A percentile compares a stretch with the other conserved stretches of the same genome.
These are phyloP conservation scores for Lates japonicus DNA, from an alignment of 2,797 vertebrate genomes.

Conservation along the genomic window DNA sequence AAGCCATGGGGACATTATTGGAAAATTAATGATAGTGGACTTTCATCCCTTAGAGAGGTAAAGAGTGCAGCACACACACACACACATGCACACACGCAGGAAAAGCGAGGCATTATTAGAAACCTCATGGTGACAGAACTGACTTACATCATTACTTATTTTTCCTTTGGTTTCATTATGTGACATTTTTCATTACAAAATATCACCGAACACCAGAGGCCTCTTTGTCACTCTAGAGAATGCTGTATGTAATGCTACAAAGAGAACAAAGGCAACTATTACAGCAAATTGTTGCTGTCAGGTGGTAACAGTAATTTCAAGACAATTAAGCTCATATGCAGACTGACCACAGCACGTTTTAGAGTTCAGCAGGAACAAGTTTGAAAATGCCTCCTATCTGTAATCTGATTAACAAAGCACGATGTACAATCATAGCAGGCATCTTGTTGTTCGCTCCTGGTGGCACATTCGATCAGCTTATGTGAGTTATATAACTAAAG, in stretches of 20 bases:
- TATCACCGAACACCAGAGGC: slow-evolving; percentile 44
- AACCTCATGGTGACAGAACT: slow-evolving; percentile 43
- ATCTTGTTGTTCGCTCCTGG: no score
- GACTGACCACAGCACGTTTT: slow-evolving; percentile 34
- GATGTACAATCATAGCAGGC: no score
- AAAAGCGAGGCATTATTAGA: slow-evolving; percentile 44
- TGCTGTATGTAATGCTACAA: slow-evolving; percentile 13
- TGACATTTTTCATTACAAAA: slow-evolving; percentile 56
- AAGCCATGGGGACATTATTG: slow-evolving; percentile 68
- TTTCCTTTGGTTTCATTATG: slow-evolving; percentile 51
- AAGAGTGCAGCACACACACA: slow-evolving; percentile 31
- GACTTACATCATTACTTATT: slow-evolving; percentile 53
- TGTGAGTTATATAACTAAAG: no score
- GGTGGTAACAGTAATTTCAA: slow-evolving; percentile 32
- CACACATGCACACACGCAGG: not conserved
- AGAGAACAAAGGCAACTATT: slow-evolving; percentile 44
- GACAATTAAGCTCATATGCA: slow-evolving; percentile 14
- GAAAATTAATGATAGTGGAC: slow-evolving; percentile 75
- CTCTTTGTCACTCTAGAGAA: slow-evolving; percentile 15
- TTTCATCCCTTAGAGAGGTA: slow-evolving; percentile 63
- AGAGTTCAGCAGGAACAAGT: slow-evolving; percentile 24
- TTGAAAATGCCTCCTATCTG: slow-evolving; percentile 12
- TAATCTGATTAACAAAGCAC: not conserved
- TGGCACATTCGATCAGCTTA: no score
- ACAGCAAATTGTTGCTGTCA: slow-evolving; percentile 36